Percentiles rank a stretch among this genome's conserved stretches.
phyloP scores from a whole-genome alignment of 2,113 vertebrate species.

The Mormoops blainvillei region DNA sequence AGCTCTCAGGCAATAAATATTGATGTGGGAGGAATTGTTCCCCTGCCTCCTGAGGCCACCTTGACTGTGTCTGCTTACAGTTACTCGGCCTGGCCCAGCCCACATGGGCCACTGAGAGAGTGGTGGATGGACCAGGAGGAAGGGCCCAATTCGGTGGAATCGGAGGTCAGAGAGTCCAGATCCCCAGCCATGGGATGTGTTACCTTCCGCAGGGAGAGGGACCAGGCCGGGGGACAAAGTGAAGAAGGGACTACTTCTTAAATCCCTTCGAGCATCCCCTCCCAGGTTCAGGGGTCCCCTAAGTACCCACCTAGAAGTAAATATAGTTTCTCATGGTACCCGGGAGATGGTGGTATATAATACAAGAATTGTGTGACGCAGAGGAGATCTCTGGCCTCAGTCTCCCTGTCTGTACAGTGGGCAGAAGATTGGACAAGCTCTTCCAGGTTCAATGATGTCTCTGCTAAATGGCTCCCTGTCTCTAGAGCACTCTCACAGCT shows the following conservation, averaged over 20 bases:
- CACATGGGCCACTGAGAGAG: neutral
- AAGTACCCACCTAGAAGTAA: neutral
- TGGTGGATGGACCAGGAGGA: neutral
- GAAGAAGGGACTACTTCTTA: neutral
- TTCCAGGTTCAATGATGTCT: neutral
- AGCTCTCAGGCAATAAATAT: constrained; percentile 61
- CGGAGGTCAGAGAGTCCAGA: neutral
- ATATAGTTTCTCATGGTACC: neutral
- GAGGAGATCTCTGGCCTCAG: neutral
- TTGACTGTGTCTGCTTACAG: neutral
- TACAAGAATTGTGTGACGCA: neutral
- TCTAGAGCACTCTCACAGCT: neutral
- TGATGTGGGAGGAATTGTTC: constrained; percentile 51
- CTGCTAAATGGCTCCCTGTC: neutral
- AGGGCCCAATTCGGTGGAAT: neutral
- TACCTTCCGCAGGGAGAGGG: neutral
- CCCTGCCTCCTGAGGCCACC: neutral
- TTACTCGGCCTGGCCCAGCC: neutral
- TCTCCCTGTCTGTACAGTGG: neutral
- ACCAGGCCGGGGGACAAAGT: neutral
- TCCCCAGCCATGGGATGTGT: neutral
- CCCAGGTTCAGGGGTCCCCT: neutral
- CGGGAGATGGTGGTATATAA: neutral
- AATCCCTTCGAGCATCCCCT: neutral
- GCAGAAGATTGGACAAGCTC: neutral